These are phyloP conservation scores for Cheilosia grossa DNA, from an alignment of 2,888 invertebrate species.

Conservation along the genomic window DNA sequence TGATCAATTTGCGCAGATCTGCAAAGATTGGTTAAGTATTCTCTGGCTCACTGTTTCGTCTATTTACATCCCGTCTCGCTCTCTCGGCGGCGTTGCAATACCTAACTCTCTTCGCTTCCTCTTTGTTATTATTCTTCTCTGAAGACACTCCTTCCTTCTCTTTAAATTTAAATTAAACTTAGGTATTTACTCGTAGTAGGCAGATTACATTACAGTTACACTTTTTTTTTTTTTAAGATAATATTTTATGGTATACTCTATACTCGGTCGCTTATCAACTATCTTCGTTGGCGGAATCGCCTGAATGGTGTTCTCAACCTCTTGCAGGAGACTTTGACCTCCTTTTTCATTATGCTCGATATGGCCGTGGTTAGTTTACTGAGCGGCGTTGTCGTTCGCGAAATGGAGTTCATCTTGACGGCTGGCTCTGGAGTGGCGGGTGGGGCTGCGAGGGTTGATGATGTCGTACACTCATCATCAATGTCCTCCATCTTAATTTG, in stretches of 20 bases:
- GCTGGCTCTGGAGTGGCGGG: constrained; percentile 37
- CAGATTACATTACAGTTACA: constrained; percentile 72
- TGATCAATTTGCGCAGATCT: constrained; percentile 82
- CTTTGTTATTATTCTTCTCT: constrained; percentile 45
- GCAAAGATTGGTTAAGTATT: constrained; percentile 62
- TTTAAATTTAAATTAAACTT: constrained; percentile 49
- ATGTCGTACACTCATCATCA: constrained; percentile 66
- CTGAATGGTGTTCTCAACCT: constrained; percentile 81
- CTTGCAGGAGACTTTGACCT: constrained; percentile 81
- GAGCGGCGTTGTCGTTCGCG: constrained; percentile 75
- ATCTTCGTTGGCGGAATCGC: constrained; percentile 82
- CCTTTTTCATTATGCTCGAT: constrained; percentile 81
- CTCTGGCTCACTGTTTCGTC: constrained; percentile 11
- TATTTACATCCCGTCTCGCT: constrained; percentile 57
- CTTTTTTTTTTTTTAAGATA: constrained; percentile 34
- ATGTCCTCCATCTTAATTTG: constrained; percentile 69
- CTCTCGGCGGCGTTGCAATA: constrained; percentile 34
- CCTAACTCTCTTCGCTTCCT: constrained; percentile 47
- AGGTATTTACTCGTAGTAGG: constrained; percentile 56
- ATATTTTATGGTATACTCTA: constrained; percentile 51
- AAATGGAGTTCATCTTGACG: neutral
- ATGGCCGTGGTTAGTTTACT: constrained; percentile 79
- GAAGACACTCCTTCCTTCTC: constrained; percentile 13
- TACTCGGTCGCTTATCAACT: constrained; percentile 74
- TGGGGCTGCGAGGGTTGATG: constrained; percentile 61